Percentiles rank a stretch among this genome's conserved stretches.
Conservation (phyloP, 2,888 invertebrate genomes). For the Hypsopygia costalis region DNA sequence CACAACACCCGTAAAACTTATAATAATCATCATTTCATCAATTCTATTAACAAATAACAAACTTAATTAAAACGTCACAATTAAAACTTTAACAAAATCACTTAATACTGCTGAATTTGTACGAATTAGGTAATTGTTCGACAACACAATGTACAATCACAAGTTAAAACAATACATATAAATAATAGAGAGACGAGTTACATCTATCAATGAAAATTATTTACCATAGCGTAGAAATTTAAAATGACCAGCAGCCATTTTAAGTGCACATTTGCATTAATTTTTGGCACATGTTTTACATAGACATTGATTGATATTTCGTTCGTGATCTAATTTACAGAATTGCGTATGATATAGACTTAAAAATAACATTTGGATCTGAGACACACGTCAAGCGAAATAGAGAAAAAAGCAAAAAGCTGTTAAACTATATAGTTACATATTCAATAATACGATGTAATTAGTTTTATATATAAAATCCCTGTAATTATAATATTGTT, state of each 20-base stretch:
- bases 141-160: slow-evolving; percentile 56
- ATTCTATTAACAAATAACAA: slow-evolving; percentile 74
- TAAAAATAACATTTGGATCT: background rate
- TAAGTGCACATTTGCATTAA: slow-evolving; percentile 19
- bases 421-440: slow-evolving; percentile 70
- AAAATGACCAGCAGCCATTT: background rate
- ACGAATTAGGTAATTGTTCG: slow-evolving; percentile 73
- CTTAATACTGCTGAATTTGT: slow-evolving; percentile 80
- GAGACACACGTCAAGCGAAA: slow-evolving; percentile 28
- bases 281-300: slow-evolving; percentile 66
- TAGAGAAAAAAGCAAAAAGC: slow-evolving; percentile 46
- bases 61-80: slow-evolving; percentile 74
- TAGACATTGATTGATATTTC: slow-evolving; percentile 32
- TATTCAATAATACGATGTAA: slow-evolving; percentile 63
- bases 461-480: slow-evolving; percentile 77
- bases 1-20: slow-evolving; percentile 9
- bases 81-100: slow-evolving; percentile 80
- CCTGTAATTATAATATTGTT: slow-evolving; percentile 80
- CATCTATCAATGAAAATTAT: background rate
- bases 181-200: slow-evolving; percentile 10
- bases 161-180: slow-evolving; percentile 42
- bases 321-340: slow-evolving; percentile 17
- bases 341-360: background rate
- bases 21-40: slow-evolving; percentile 43
- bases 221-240: background rate